phyloP scores from a whole-genome alignment of 2,888 invertebrate genomes.

The Epistrophe grossulariae region DNA sequence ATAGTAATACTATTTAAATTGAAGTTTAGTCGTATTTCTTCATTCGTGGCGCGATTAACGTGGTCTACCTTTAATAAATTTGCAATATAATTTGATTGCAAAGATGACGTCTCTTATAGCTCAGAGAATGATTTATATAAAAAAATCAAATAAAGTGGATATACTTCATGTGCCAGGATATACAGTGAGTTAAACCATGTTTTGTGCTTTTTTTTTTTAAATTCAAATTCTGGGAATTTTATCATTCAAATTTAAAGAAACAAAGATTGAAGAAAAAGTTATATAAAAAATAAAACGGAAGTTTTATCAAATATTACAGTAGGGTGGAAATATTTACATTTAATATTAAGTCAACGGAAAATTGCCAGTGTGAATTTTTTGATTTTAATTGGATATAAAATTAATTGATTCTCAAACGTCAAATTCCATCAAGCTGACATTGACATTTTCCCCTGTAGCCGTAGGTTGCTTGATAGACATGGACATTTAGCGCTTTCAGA shows the following conservation, averaged over 20 bases:
- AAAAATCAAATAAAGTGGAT: conserved; percentile 52
- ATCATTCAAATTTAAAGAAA: background rate
- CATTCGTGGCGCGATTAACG: conserved; percentile 4
- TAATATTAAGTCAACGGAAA: too few relatives aligned
- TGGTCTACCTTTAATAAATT: background rate
- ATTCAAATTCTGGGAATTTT: background rate
- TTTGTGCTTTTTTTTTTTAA: background rate
- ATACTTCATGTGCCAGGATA: conserved; percentile 30
- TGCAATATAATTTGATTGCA: background rate
- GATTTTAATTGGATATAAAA: too few relatives aligned
- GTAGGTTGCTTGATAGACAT: too few relatives aligned
- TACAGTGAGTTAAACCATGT: background rate
- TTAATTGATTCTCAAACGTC: too few relatives aligned
- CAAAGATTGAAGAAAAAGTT: background rate
- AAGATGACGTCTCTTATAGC: conserved; percentile 51
- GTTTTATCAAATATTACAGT: background rate
- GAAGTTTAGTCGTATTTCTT: conserved; percentile 42
- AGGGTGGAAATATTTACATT: too few relatives aligned
- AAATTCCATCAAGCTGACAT: too few relatives aligned
- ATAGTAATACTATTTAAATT: background rate
- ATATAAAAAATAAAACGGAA: background rate
- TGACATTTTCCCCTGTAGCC: too few relatives aligned
- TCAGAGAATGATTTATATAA: conserved; percentile 49
- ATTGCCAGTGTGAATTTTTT: too few relatives aligned
- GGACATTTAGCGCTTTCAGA: too few relatives aligned